Base-by-base conservation (phyloP, 1,140 invertebrate species). In the Cardiocondyla obscurior region DNA sequence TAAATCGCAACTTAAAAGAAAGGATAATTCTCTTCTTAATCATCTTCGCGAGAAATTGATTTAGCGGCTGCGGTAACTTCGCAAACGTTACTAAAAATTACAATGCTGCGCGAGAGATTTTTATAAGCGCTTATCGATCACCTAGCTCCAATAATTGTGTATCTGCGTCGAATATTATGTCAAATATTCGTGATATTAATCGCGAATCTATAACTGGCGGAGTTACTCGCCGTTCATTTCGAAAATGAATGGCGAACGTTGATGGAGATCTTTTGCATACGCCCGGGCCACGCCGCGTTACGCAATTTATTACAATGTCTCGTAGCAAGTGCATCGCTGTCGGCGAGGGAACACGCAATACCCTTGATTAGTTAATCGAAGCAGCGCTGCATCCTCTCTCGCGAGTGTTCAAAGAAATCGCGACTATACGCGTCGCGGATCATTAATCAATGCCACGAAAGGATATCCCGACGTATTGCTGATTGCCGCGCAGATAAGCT, bases 371-470 rank as follows among this genome's bases (percentile, higher is more conserved):
- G 74, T 82, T 65, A 57, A 87, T 82, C 55, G 62, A 53, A 88
- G 85, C 55, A 42, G 46, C 60, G 60, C 36, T 46, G 74, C 60
- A 77, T 46, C 77, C 46, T 85, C 46, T 81, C 51, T 69, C 74
- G 19, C 42, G 10, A 19, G 55, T 2, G 36, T 39, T 42, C 42
- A 57, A 85, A 85, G 85, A 88, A 88, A 39, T 60, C 46, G 69
- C 82, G 64, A 49, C 67, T 44, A 49, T 49, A 14, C 36, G 65
- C 69, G 69, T 87, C 82, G 67, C 73, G 42, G 64, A 53, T 85
- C 86, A 87, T 88, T 87, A 88, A 88, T 88, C 86, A 88, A 84
- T 69, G 82, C 73, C 53, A 57, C 7, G 74, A 55, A 83, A 84
- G 84, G 67, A 87, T 70, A 58, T 53, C 76, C 85, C 22, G 39